Evolutionary conservation across 2,797 vertebrate genomes (phyloP), one percentile per base, ranked within the genome.

Genomic region (Chromobotia macracanthus): DNA sequence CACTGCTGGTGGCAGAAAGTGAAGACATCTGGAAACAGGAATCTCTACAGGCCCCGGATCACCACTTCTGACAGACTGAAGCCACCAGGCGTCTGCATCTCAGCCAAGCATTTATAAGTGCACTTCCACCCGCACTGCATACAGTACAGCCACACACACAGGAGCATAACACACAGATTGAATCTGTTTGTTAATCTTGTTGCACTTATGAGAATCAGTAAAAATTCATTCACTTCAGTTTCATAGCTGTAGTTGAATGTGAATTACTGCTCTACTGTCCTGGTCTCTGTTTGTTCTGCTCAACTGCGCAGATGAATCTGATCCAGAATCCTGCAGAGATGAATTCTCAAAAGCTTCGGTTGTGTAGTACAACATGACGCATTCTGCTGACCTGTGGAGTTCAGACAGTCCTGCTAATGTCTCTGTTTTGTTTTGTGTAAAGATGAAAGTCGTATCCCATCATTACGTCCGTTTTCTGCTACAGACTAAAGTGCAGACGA

Each of bases 11-110:
- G 83, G 98, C 97, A 6, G 98, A 99, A 91, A 99, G 97, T 3
- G 98, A 99, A 82, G 97, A 99, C 83, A 96, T 99, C 88, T 99
- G 98, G 98, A 98, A 99, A 90, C 97, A 93, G 0, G 98, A 99
- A 90, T 95, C 94, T 94, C 13, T 98, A 95, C 85, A 93, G 92
- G 77, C 95, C 95, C 80, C 93, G 87, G 7, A 89, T 91, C 19
- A 90, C 95, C 82, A 88, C 92, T 56, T 94, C 94, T 0, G 98
- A 99, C 0, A 97, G 98, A 84, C 87, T 56, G n/a, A 55, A 38
- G 31, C 16, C 28, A 15, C 31, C 9, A 3, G 55, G 1, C 3
- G 9, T 56, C 19, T 56, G 12, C 55, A 23, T 58, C 21, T 1
- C 19, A 55, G 10, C 31, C 31, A 31, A 31, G 31, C n/a, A n/a